These are phyloP conservation scores for Agriopis aurantiaria DNA, from an alignment of 2,888 invertebrate species.

Conservation along the genomic window DNA sequence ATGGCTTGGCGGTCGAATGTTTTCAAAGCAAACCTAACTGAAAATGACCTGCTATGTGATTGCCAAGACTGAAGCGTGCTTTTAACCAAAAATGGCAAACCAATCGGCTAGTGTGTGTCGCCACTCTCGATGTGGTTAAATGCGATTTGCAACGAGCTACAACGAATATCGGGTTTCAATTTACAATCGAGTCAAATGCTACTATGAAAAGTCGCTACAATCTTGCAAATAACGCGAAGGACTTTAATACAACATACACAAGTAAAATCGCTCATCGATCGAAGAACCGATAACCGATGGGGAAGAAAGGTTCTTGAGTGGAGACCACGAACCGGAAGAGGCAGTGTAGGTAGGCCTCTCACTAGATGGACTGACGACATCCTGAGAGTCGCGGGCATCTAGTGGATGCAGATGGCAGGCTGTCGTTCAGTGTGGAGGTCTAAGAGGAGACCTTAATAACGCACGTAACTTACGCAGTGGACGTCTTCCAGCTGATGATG, in stretches of 20 bases:
- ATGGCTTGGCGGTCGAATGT: not conserved
- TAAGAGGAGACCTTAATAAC: no score
- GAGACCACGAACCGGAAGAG: no score
- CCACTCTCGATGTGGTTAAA: slow-evolving; percentile 24
- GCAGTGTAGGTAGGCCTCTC: no score
- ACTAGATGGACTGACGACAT: no score
- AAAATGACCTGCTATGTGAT: not conserved
- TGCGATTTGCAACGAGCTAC: slow-evolving; percentile 29
- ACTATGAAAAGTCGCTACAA: slow-evolving; percentile 8
- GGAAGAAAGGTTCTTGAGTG: no score
- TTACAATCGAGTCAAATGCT: slow-evolving; percentile 29
- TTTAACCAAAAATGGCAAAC: slow-evolving; percentile 19
- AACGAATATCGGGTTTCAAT: slow-evolving; percentile 58
- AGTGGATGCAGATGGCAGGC: not conserved
- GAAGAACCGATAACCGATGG: no score
- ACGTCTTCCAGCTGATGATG: not conserved
- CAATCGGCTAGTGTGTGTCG: slow-evolving; percentile 7
- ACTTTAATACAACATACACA: no score
- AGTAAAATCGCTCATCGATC: no score
- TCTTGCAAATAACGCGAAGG: not conserved
- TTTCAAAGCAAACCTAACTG: not conserved
- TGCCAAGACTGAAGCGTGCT: slow-evolving; percentile 12
- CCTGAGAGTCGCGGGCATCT: no score
- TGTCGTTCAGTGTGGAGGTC: no score
- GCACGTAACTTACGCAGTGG: no score